A percentile compares a stretch with the other conserved stretches of the same genome.
phyloP scores from a whole-genome alignment of 1,140 invertebrate genomes.

The Temnothorax curvispinosus region DNA sequence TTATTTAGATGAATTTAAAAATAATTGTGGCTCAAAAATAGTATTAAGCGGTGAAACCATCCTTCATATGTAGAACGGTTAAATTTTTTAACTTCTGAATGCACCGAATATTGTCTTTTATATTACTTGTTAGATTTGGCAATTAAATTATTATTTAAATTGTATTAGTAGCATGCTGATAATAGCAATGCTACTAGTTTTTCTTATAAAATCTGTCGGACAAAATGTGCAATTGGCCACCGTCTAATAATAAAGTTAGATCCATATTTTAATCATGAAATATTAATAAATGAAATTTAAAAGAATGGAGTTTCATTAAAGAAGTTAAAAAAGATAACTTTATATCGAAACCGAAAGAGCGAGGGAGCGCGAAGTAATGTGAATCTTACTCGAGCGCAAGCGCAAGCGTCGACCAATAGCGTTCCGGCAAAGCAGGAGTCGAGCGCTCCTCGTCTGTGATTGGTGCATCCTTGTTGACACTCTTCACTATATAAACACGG shows the following conservation, averaged over 20 bases:
- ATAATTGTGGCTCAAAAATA: no score
- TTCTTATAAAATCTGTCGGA: background rate
- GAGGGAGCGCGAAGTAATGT: background rate
- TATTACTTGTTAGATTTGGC: background rate
- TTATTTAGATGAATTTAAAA: no score
- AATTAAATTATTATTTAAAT: background rate
- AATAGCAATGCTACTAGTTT: background rate
- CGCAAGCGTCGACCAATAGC: conserved; percentile 19
- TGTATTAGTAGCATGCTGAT: background rate
- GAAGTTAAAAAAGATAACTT: background rate
- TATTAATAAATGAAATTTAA: background rate
- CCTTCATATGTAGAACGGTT: no score
- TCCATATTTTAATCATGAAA: background rate
- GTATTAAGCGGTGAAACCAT: no score
- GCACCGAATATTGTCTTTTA: no score
- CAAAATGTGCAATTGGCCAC: background rate
- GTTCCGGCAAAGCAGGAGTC: background rate
- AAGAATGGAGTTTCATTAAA: background rate
- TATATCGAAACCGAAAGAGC: background rate
- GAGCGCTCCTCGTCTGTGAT: conserved; percentile 16
- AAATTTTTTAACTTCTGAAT: no score
- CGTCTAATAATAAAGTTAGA: background rate
- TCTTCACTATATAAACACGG: background rate
- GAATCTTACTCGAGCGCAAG: background rate
- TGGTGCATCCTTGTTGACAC: background rate